Base-by-base conservation (phyloP, 2,797 vertebrate species). In the Adelosebastes latens region DNA sequence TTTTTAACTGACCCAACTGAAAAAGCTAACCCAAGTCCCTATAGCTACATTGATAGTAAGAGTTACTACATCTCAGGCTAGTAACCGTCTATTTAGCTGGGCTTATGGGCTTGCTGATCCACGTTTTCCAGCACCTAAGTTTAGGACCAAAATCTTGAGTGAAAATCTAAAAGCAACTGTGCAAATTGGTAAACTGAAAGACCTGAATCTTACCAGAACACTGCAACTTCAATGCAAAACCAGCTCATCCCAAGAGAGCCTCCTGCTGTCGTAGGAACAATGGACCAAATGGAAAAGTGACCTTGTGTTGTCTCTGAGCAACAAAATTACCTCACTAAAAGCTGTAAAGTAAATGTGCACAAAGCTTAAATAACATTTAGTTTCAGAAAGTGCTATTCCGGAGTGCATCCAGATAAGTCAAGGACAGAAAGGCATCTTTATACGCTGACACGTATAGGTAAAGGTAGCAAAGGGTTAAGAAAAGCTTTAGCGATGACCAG, bases 401-500 rank as follows among this genome's bases (percentile, higher is more conserved):
- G 2, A 29, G 13, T 11, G 46, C 3, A 11, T 60, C 65, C 24
- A 20, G 25, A 8, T 24, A 1, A 61, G 22, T 39, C 11, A 52
- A 62, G 25, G 13, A 29, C 24, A 52, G 13, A 62, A 75, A 60
- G 10, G 20, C 4, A 24, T 29, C 12, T 66, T 16, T 4, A 46
- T 46, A 56, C 6, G 2, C 11, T n/a, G 22, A 59, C 32, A 63
- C n/a, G 20, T 20, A 46, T 1, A 20, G 52, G 25, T 53, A 58
- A 70, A 70, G 11, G 39, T 14, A 75, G 34, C 29, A 66, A 77
- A 59, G 82, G 69, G 75, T 86, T 67, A 66, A 71, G 66, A 63
- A 52, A 68, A 79, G 72, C 79, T 78, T 83, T 55, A 60, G 60
- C 18, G 22, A 81, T 80, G 83, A 82, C 66, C 73, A 22, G 49